Evolutionary conservation across 2,797 vertebrate genomes (phyloP).

Genomic region (Gallirallus australis): DNA sequence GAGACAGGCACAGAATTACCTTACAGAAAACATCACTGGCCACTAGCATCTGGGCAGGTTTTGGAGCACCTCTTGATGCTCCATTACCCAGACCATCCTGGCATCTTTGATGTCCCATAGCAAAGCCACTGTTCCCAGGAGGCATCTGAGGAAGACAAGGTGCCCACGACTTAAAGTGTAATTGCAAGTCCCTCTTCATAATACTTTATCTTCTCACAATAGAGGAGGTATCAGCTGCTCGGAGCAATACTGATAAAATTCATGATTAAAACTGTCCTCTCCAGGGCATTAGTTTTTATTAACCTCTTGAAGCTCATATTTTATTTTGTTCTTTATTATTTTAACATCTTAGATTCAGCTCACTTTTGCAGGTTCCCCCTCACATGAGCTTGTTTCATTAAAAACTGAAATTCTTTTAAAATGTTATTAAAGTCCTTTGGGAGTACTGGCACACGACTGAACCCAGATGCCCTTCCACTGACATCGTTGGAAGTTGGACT

Average conservation of each 20-base stretch:
- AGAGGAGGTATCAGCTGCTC: not conserved
- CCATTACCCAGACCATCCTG: not conserved
- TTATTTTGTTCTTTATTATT: conserved; percentile 25
- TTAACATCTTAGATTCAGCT: not conserved
- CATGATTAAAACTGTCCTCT: not conserved
- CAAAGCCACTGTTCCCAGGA: not conserved
- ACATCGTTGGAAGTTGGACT: not conserved
- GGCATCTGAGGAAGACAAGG: not conserved
- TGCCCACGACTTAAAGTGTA: not conserved
- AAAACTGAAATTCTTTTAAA: not conserved
- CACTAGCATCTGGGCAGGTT: not conserved
- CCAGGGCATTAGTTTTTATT: conserved; percentile 9
- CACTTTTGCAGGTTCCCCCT: not conserved
- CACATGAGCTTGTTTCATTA: not conserved
- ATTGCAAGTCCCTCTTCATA: not conserved
- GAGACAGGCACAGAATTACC: not conserved
- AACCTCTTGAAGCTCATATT: not conserved
- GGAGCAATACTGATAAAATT: conserved; percentile 1
- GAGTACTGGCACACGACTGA: not conserved
- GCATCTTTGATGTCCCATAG: not conserved
- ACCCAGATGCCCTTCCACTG: not conserved
- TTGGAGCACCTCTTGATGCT: not conserved
- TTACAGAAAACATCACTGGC: not conserved
- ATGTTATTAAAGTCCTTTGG: not conserved
- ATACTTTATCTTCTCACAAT: not conserved